Conservation (phyloP, 2,113 vertebrate genomes). For the Anolis sagrei region DNA sequence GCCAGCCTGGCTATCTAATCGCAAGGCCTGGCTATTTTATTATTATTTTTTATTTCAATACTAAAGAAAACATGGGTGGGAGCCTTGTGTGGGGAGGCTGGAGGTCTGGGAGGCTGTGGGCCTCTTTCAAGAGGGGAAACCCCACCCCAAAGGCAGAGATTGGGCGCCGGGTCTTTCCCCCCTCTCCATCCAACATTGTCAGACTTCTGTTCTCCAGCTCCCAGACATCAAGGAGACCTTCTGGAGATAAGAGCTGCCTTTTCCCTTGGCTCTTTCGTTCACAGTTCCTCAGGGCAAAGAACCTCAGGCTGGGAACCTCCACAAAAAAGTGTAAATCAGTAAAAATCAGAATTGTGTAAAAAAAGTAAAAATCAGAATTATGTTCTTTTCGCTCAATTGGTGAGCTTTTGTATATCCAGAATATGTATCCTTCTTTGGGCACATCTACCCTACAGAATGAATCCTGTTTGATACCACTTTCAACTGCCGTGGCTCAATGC, state of each 20-base stretch:
- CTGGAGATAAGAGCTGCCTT: slow-evolving; percentile 65
- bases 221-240: slow-evolving; percentile 71
- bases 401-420: no score
- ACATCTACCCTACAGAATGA: no score
- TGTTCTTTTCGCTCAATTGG: no score
- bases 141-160: slow-evolving; percentile 79
- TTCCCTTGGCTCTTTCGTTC: slow-evolving; percentile 67
- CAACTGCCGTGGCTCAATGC: no score
- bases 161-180: slow-evolving; percentile 17
- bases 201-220: slow-evolving; percentile 76
- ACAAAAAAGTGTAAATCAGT: no score
- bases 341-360: no score
- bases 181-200: slow-evolving; percentile 55
- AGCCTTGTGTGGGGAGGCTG: slow-evolving; percentile 56
- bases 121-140: slow-evolving; percentile 72
- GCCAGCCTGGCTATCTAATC: slow-evolving; percentile 68
- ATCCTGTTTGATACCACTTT: no score
- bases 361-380: no score
- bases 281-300: slow-evolving; percentile 60
- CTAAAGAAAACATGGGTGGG: slow-evolving; percentile 18
- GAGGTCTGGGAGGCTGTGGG: slow-evolving; percentile 62
- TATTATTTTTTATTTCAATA: no score
- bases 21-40: slow-evolving; percentile 55
- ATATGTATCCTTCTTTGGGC: no score
- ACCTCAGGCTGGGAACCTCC: slow-evolving; percentile 22